A percentile compares a stretch with the other conserved stretches of the same genome.
phyloP scores from a whole-genome alignment of 2,797 vertebrate genomes.

The Silurus lanzhouensis region DNA sequence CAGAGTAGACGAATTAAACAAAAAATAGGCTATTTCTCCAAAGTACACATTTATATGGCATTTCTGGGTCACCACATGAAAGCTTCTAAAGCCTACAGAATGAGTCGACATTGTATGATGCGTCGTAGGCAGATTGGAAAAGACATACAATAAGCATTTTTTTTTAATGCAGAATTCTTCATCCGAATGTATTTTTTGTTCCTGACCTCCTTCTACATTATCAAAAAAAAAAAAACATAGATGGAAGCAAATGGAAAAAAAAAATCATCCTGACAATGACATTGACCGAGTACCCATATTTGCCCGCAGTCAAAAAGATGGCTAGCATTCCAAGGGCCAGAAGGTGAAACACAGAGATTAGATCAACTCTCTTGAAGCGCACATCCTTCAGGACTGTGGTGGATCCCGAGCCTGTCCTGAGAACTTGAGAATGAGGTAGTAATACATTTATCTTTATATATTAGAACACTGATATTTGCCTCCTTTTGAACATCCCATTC shows the following conservation, averaged over 20 bases:
- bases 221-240: background rate
- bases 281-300: no score
- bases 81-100: background rate
- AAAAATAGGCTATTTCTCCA: constrained; percentile 14
- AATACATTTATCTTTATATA: background rate
- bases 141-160: background rate
- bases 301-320: background rate
- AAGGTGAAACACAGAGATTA: background rate
- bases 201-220: background rate
- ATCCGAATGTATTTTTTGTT: no score
- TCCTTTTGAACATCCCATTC: no score
- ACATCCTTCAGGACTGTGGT: background rate
- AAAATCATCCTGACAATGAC: background rate
- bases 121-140: background rate
- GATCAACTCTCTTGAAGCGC: background rate
- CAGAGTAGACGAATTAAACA: constrained; percentile 21
- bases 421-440: background rate
- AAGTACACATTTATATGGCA: constrained; percentile 29
- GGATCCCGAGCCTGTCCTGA: background rate
- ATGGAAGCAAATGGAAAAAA: background rate
- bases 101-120: background rate
- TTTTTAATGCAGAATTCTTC: background rate
- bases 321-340: background rate
- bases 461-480: no score
- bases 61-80: constrained; percentile 32